phyloP scores from a whole-genome alignment of 1,140 invertebrate species.

The Proales similis region DNA sequence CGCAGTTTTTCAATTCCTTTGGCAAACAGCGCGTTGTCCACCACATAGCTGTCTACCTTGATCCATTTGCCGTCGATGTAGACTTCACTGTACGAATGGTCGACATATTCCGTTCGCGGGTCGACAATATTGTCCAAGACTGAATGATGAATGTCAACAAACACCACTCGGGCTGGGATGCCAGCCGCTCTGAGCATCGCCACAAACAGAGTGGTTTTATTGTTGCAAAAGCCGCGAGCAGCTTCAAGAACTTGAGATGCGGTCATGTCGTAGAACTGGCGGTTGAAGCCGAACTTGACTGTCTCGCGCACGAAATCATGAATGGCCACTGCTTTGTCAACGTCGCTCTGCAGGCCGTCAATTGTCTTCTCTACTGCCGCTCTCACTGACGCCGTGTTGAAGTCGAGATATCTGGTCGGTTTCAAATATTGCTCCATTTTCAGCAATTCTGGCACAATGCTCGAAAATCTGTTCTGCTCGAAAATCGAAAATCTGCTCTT shows the following conservation, averaged over 20 bases:
- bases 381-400: neutral
- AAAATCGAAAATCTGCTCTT: too few species aligned
- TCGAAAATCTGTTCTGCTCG: too few species aligned
- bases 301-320: slow-evolving; percentile 13
- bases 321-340: neutral
- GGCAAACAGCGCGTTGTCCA: neutral
- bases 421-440: slow-evolving; percentile 1
- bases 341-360: neutral
- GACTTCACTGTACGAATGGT: slow-evolving; percentile 15
- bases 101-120: neutral
- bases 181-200: slow-evolving; percentile 1
- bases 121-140: slow-evolving; percentile 8
- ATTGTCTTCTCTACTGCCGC: neutral
- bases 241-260: neutral
- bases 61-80: neutral
- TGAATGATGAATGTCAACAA: slow-evolving; percentile 11
- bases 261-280: slow-evolving; percentile 1
- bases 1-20: neutral
- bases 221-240: slow-evolving; percentile 6
- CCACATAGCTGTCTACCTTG: slow-evolving; percentile 19
- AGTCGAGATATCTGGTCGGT: neutral
- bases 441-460: too few species aligned
- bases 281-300: slow-evolving; percentile 3
- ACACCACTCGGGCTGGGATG: neutral
- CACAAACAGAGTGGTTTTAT: slow-evolving; percentile 7